Conservation (phyloP, 2,888 invertebrate genomes). For the Eupithecia inturbata region DNA sequence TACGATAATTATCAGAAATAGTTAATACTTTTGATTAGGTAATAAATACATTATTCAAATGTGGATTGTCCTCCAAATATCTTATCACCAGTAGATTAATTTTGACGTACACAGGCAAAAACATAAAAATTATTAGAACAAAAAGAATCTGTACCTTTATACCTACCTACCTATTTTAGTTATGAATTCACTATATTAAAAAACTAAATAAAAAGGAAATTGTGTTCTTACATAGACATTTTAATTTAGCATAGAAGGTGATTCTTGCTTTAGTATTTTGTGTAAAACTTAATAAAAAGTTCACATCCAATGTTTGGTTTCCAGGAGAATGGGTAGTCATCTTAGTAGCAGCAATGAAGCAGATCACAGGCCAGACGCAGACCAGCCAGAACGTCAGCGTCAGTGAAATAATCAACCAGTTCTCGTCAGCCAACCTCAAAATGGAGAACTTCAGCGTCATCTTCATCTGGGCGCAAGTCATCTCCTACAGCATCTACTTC, state of each 20-base stretch:
- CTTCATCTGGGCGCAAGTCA: slow-evolving; percentile 76
- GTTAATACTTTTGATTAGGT: too few species aligned
- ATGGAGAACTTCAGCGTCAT: slow-evolving; percentile 79
- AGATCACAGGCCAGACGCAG: slow-evolving; percentile 76
- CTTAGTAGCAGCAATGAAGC: slow-evolving; percentile 85
- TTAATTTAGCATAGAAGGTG: too few species aligned
- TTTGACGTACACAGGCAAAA: background rate
- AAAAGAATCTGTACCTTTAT: background rate
- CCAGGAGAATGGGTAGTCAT: slow-evolving; percentile 88
- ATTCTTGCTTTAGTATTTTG: too few species aligned
- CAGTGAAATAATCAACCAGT: slow-evolving; percentile 68
- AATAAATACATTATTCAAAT: background rate
- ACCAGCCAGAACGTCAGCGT: slow-evolving; percentile 64
- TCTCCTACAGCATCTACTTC: slow-evolving; percentile 86
- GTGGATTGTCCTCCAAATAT: background rate
- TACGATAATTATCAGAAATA: too few species aligned
- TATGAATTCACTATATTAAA: too few species aligned
- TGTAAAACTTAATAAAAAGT: background rate
- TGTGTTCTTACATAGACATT: too few species aligned
- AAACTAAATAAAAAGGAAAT: too few species aligned
- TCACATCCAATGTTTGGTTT: slow-evolving; percentile 37
- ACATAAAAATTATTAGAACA: too few species aligned
- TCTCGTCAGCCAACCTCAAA: slow-evolving; percentile 79
- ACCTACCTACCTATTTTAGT: too few species aligned
- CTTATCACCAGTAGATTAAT: background rate